Conservation (phyloP, 2,113 vertebrate species). For the Gnathonemus echidnorhynchus region DNA sequence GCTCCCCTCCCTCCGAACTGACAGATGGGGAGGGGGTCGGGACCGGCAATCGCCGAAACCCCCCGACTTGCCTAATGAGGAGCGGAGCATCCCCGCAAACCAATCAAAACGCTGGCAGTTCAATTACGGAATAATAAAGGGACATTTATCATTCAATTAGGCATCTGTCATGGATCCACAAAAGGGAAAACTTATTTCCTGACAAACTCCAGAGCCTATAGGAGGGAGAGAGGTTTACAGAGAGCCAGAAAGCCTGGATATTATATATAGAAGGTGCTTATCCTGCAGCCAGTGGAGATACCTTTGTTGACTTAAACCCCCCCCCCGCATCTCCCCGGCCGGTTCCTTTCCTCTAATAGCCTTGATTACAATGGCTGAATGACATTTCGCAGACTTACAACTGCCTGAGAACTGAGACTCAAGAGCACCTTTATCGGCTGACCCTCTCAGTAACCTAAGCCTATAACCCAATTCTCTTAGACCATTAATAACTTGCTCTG, state of each 20-base stretch:
- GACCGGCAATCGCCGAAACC: constrained; percentile 69
- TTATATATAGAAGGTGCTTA: constrained; percentile 6
- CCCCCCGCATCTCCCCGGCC: neutral
- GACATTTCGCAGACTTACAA: neutral
- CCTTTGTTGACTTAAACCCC: neutral
- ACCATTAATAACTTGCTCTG: neutral
- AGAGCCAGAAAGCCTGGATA: neutral
- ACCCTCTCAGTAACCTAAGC: neutral
- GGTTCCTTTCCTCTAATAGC: neutral
- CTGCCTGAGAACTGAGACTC: neutral
- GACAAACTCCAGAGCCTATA: constrained; percentile 38
- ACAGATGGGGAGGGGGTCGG: constrained; percentile 88
- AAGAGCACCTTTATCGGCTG: neutral
- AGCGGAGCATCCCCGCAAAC: constrained; percentile 60
- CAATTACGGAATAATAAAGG: constrained; percentile 96
- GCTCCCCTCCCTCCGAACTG: constrained; percentile 42
- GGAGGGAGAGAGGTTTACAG: constrained; percentile 45
- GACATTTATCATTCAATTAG: constrained; percentile 99
- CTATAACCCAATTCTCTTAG: neutral
- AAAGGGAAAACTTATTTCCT: constrained; percentile 77
- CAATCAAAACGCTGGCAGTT: constrained; percentile 83
- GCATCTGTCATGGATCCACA: constrained; percentile 91
- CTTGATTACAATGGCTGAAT: neutral
- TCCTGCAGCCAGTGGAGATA: neutral
- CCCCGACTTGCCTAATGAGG: constrained; percentile 66